Percentiles rank a stretch among this genome's conserved stretches.
Evolutionary conservation across 2,888 invertebrate species (phyloP).

Genomic region (Megastigmus dorsalis): DNA sequence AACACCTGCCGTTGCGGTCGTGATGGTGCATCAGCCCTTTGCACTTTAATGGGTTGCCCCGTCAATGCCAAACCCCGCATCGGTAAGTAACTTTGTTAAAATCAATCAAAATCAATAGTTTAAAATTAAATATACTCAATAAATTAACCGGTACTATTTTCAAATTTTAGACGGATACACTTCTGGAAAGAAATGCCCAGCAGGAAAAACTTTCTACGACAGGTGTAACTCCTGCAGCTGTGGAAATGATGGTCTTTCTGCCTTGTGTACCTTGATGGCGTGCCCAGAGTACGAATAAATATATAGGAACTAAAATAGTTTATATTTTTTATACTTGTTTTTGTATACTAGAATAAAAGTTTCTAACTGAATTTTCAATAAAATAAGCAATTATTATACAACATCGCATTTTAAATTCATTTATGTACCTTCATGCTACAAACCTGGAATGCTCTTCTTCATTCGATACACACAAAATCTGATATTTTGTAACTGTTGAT

Average conservation of each 20-base stretch:
- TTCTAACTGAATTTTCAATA: too few relatives aligned
- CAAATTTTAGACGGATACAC: not conserved
- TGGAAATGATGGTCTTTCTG: not conserved
- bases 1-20: constrained; percentile 69
- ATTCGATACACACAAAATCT: too few relatives aligned
- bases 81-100: not conserved
- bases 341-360: not conserved
- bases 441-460: too few relatives aligned
- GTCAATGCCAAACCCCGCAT: not conserved
- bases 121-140: too few relatives aligned
- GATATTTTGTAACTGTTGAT: too few relatives aligned
- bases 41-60: constrained; percentile 71
- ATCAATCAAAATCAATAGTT: too few relatives aligned
- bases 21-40: constrained; percentile 75
- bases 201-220: constrained; percentile 8
- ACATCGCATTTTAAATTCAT: too few relatives aligned
- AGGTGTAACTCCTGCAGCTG: not conserved
- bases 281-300: not conserved
- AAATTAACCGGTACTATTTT: not conserved
- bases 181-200: not conserved
- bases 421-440: too few relatives aligned
- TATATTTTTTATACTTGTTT: not conserved
- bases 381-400: too few relatives aligned
- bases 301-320: too few relatives aligned
- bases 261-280: not conserved